Evolutionary conservation across 2,888 invertebrate genomes (phyloP).

Genomic region (Leistus spinibarbis): DNA sequence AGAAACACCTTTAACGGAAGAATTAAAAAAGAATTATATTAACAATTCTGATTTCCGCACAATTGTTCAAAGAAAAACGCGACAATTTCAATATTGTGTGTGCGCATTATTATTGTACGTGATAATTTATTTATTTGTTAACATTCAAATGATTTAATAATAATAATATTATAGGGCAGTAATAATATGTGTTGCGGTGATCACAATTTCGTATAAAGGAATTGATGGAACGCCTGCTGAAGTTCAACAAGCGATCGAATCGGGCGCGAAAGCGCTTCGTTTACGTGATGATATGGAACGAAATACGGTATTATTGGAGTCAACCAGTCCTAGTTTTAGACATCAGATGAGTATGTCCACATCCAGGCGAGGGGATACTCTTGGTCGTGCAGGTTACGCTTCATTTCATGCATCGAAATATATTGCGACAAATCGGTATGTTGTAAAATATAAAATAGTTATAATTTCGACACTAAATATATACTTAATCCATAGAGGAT

Average conservation of each 20-base stretch:
- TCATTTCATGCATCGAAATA: constrained; percentile 71
- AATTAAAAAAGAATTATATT: constrained; percentile 59
- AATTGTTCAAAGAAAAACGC: constrained; percentile 59
- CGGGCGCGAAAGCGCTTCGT: constrained; percentile 64
- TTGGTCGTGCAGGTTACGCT: constrained; percentile 71
- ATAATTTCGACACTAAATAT: background rate
- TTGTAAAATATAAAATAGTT: constrained; percentile 49
- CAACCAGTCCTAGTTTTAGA: constrained; percentile 68
- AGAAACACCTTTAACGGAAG: constrained; percentile 48
- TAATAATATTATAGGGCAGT: constrained; percentile 29
- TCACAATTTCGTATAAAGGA: constrained; percentile 29
- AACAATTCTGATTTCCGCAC: constrained; percentile 61
- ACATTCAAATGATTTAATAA: background rate
- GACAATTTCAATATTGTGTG: constrained; percentile 73
- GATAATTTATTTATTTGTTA: constrained; percentile 11
- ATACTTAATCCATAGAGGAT: constrained; percentile 43
- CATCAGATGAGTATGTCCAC: constrained; percentile 76
- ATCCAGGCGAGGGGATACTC: constrained; percentile 62
- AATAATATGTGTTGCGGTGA: constrained; percentile 32
- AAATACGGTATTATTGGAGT: constrained; percentile 57
- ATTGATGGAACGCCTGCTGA: constrained; percentile 49
- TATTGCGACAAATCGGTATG: constrained; percentile 59
- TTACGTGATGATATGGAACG: constrained; percentile 64
- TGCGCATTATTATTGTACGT: constrained; percentile 73
- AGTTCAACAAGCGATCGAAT: constrained; percentile 60